A percentile compares a stretch with the other conserved stretches of the same genome.
phyloP scores from a whole-genome alignment of 2,797 vertebrate species.

The Carduelis carduelis region DNA sequence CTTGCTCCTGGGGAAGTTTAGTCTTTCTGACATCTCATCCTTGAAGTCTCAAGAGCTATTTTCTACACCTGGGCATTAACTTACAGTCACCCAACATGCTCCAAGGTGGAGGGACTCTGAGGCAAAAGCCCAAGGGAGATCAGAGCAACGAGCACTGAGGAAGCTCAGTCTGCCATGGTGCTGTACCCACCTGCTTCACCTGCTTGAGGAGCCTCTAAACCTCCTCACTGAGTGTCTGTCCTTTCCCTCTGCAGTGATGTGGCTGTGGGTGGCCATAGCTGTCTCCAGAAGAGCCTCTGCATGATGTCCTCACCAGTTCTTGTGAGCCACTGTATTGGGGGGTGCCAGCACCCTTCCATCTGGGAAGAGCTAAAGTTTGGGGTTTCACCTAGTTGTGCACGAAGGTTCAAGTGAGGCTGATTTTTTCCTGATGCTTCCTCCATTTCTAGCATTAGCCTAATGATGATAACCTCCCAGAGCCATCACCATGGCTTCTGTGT shows the following conservation, averaged over 20 bases:
- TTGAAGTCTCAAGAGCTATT: neutral
- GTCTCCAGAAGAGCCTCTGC: neutral
- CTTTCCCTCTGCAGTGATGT: neutral
- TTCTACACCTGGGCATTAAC: neutral
- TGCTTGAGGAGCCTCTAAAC: neutral
- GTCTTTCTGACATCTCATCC: neutral
- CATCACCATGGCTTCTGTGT: neutral
- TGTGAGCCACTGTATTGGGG: neutral
- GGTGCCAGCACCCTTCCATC: neutral
- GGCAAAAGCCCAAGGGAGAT: neutral
- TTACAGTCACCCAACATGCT: neutral
- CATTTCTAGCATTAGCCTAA: neutral
- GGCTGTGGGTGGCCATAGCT: neutral
- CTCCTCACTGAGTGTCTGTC: neutral
- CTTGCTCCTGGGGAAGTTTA: neutral
- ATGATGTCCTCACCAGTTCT: fast-evolving
- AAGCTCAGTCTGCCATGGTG: neutral
- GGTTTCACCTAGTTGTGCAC: neutral
- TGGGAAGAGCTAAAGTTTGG: neutral
- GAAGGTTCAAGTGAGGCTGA: neutral
- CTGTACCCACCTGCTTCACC: neutral
- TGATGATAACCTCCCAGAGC: neutral
- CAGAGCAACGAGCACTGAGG: neutral
- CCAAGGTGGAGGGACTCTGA: neutral
- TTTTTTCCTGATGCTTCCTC: neutral